A percentile compares a stretch with the other conserved stretches of the same genome.
phyloP scores from a whole-genome alignment of 2,113 vertebrate species.

The Semnornis frantzii region DNA sequence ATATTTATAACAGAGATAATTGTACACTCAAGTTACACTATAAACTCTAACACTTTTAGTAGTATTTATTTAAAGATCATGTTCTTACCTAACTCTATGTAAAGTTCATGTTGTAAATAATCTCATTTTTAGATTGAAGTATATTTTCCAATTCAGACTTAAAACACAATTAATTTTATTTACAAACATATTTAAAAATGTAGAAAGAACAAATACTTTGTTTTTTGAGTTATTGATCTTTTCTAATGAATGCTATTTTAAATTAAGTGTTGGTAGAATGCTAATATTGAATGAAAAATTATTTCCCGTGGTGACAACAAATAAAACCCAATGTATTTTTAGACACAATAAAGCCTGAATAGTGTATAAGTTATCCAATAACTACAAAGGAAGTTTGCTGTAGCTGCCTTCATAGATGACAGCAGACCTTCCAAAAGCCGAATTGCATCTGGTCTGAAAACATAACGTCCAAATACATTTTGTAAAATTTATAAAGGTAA shows the following conservation, averaged over 20 bases:
- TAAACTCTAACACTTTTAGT: background rate
- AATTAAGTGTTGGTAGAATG: background rate
- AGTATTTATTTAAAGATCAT: background rate
- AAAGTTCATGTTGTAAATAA: background rate
- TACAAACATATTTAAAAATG: background rate
- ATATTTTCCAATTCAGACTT: background rate
- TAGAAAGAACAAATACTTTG: background rate
- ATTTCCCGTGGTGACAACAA: background rate
- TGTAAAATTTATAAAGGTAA: background rate
- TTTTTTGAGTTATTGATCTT: background rate
- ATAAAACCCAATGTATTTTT: background rate
- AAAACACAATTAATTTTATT: background rate
- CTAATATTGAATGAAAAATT: background rate
- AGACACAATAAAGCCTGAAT: background rate
- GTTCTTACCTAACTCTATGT: background rate
- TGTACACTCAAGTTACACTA: background rate
- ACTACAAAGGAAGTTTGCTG: background rate
- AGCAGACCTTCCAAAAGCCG: background rate
- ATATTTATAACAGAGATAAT: background rate
- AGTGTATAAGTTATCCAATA: background rate
- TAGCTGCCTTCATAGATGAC: background rate
- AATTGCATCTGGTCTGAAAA: background rate
- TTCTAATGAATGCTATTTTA: background rate
- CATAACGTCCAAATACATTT: background rate
- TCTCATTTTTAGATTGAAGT: background rate